A percentile compares a stretch with the other conserved stretches of the same genome.
phyloP scores from a whole-genome alignment of 2,888 invertebrate species.

The Lycocerus yunnanus region DNA sequence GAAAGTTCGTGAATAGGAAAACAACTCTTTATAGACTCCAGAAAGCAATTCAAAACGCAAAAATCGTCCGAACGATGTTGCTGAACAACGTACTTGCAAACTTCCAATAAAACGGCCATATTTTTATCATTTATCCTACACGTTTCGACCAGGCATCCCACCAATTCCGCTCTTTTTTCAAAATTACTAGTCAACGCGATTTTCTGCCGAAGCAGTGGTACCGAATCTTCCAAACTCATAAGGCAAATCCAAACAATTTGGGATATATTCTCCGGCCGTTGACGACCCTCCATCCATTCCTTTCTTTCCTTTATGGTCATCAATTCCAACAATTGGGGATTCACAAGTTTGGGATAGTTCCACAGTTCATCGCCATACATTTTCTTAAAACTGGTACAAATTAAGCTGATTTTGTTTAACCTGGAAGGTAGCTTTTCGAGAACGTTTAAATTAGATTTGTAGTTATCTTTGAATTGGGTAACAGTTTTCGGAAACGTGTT shows the following conservation, averaged over 20 bases:
- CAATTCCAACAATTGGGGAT: slow-evolving; percentile 6
- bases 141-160: slow-evolving; percentile 11
- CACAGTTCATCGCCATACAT: slow-evolving; percentile 8
- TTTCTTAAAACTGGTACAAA: slow-evolving; percentile 1
- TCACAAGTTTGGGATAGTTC: slow-evolving; percentile 5
- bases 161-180: background rate
- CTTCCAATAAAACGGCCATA: background rate
- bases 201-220: slow-evolving; percentile 10
- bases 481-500: slow-evolving; percentile 2
- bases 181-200: slow-evolving; percentile 5
- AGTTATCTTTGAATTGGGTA: background rate
- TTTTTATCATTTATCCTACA: slow-evolving; percentile 18
- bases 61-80: slow-evolving; percentile 15
- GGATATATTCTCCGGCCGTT: background rate
- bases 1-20: background rate
- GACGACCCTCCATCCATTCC: background rate
- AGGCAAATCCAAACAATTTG: slow-evolving; percentile 6
- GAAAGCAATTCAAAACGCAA: background rate
- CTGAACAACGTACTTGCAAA: slow-evolving; percentile 17
- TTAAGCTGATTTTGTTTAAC: background rate
- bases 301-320: background rate
- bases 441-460: background rate
- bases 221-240: slow-evolving; percentile 6
- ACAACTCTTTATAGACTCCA: background rate
- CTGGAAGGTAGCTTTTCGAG: background rate